Conservation (phyloP, 2,113 vertebrate species). For the Oncorhynchus mykiss region DNA sequence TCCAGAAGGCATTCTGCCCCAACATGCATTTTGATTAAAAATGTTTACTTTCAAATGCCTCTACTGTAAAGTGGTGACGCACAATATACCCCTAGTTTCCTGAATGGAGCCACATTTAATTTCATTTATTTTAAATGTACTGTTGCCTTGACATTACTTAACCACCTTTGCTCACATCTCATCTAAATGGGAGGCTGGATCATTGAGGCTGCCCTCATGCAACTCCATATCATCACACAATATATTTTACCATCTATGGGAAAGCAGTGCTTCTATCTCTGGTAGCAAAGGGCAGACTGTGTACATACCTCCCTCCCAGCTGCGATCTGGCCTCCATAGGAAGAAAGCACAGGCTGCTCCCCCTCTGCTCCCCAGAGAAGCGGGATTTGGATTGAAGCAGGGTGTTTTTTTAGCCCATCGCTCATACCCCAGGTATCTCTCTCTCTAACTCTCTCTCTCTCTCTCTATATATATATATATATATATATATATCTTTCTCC, state of each 20-base stretch:
- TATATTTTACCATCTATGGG: neutral
- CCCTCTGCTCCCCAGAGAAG: neutral
- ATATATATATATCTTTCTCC: neutral
- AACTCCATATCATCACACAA: neutral
- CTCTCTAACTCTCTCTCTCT: slow-evolving; percentile 9
- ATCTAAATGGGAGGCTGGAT: neutral
- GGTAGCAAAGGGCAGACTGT: neutral
- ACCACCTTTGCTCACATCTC: neutral
- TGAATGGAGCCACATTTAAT: too few species aligned
- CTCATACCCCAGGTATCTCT: slow-evolving; percentile 10
- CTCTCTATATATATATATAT: neutral
- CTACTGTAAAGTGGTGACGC: too few species aligned
- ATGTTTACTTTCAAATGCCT: too few species aligned
- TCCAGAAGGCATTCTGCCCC: too few species aligned
- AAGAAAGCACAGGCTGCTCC: slow-evolving; percentile 2
- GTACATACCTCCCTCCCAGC: neutral
- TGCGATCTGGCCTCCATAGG: slow-evolving; percentile 4
- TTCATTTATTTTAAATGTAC: too few species aligned
- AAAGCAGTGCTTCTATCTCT: neutral
- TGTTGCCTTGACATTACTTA: too few species aligned
- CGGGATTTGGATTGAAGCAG: neutral
- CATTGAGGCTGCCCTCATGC: neutral
- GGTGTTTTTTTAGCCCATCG: slow-evolving; percentile 12
- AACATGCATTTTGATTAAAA: too few species aligned
- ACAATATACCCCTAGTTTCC: too few species aligned